Evolutionary conservation across 2,888 invertebrate species (phyloP).

Genomic region (Cyclophora punctaria): DNA sequence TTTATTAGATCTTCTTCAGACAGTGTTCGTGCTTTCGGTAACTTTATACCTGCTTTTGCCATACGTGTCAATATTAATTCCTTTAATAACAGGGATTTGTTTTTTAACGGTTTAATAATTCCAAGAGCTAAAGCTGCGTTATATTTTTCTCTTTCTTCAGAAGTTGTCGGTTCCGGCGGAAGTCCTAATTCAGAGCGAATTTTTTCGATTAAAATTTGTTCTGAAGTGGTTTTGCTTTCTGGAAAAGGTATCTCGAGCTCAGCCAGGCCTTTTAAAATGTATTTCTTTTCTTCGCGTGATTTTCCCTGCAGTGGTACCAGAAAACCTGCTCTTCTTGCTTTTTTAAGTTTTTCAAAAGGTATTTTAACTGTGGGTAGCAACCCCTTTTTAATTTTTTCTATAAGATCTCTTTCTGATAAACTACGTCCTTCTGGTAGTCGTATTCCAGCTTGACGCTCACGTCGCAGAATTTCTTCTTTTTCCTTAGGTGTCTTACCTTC

Average conservation of each 20-base stretch:
- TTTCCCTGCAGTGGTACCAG: conserved; percentile 24
- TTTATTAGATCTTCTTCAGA: conserved; percentile 27
- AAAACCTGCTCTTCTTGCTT: conserved; percentile 22
- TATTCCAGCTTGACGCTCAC: conserved; percentile 17
- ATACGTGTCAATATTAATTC: conserved; percentile 23
- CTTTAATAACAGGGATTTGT: conserved; percentile 24
- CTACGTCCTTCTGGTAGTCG: conserved; percentile 17
- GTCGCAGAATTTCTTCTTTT: conserved; percentile 19
- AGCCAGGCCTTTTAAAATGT: conserved; percentile 19
- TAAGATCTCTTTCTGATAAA: conserved; percentile 7
- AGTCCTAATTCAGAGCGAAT: conserved; percentile 11
- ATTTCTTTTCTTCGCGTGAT: conserved; percentile 21
- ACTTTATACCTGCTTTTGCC: conserved; percentile 21
- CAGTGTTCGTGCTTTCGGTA: conserved; percentile 27
- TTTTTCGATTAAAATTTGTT: neutral
- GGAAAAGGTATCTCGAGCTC: conserved; percentile 19
- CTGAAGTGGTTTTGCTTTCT: conserved; percentile 14
- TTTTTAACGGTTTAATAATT: conserved; percentile 22
- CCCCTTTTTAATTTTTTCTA: neutral
- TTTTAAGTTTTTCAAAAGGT: conserved; percentile 15
- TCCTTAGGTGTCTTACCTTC: conserved; percentile 22
- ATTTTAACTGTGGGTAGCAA: neutral
- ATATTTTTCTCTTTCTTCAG: conserved; percentile 6
- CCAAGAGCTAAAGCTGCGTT: conserved; percentile 19
- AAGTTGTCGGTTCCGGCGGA: conserved; percentile 13